phyloP scores from a whole-genome alignment of 2,797 vertebrate genomes.

The Zenarchopterus dispar region DNA sequence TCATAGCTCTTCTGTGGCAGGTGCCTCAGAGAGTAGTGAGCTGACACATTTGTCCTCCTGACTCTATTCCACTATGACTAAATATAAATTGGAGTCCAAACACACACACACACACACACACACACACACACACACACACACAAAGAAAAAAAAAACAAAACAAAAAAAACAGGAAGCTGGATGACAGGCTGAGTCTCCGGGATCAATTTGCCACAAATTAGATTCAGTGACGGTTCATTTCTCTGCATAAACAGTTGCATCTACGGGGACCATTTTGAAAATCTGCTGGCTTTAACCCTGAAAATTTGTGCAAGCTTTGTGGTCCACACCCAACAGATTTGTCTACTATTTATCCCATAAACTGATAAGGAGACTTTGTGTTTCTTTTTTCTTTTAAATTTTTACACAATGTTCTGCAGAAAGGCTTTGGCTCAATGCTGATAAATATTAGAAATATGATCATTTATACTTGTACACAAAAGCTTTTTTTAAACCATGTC shows the following conservation, averaged over 20 bases:
- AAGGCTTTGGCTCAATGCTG: background rate
- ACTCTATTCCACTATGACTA: conserved; percentile 46
- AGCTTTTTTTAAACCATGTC: background rate
- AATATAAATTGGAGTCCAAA: conserved; percentile 57
- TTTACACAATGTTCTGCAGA: background rate
- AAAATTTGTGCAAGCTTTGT: conserved; percentile 30
- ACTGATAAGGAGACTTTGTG: conserved; percentile 5
- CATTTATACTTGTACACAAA: background rate
- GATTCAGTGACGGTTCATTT: conserved; percentile 78
- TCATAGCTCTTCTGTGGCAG: conserved; percentile 54
- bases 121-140: no score
- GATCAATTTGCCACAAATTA: conserved; percentile 81
- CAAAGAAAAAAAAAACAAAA: conserved; percentile 28
- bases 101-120: conserved; percentile 13
- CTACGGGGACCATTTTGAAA: conserved; percentile 62
- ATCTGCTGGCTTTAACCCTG: conserved; percentile 46
- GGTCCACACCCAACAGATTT: conserved; percentile 27
- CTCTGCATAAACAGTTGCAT: conserved; percentile 70
- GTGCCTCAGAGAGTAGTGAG: conserved; percentile 38
- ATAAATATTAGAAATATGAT: background rate
- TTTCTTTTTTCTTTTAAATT: conserved; percentile 16
- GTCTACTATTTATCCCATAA: conserved; percentile 44
- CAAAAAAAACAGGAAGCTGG: conserved; percentile 59
- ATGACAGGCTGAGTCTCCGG: conserved; percentile 64
- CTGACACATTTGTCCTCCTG: conserved; percentile 61